Conservation (phyloP, 2,113 vertebrate genomes). For the Castor canadensis region DNA sequence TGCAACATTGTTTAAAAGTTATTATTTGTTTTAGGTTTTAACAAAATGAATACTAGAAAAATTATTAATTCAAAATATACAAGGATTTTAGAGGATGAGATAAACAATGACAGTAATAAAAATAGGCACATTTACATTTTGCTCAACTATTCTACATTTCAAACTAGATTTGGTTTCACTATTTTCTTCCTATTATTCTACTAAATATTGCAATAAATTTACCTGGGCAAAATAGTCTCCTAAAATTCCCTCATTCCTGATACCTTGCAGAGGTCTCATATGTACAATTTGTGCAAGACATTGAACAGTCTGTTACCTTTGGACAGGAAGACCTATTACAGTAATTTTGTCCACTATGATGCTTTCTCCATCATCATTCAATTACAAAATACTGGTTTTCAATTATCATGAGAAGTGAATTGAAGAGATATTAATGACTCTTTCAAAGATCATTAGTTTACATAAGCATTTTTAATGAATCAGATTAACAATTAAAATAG, state of each 20-base stretch:
- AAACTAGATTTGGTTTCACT: not conserved
- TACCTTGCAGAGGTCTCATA: not conserved
- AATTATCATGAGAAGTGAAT: slow-evolving; percentile 1
- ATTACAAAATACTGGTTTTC: not conserved
- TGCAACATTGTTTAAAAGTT: not conserved
- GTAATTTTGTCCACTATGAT: not conserved
- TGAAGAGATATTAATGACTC: not conserved
- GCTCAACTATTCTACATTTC: not conserved
- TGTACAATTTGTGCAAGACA: not conserved
- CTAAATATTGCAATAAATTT: not conserved
- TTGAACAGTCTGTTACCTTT: not conserved
- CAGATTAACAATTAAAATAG: not conserved
- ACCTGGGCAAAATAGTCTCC: not conserved
- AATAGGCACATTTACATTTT: not conserved
- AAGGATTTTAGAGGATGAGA: not conserved
- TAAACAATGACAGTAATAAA: not conserved
- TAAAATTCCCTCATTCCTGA: not conserved
- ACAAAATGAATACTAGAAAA: not conserved
- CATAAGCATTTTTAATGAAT: not conserved
- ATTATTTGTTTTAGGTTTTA: not conserved
- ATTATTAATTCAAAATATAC: not conserved
- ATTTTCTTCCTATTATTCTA: not conserved
- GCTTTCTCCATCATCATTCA: not conserved
- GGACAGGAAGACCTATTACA: not conserved
- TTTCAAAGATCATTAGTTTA: slow-evolving; percentile 15